Evolutionary conservation across 2,888 invertebrate species (phyloP), one percentile per base, ranked within the genome.

Genomic region (Glaucopsyche alexis): DNA sequence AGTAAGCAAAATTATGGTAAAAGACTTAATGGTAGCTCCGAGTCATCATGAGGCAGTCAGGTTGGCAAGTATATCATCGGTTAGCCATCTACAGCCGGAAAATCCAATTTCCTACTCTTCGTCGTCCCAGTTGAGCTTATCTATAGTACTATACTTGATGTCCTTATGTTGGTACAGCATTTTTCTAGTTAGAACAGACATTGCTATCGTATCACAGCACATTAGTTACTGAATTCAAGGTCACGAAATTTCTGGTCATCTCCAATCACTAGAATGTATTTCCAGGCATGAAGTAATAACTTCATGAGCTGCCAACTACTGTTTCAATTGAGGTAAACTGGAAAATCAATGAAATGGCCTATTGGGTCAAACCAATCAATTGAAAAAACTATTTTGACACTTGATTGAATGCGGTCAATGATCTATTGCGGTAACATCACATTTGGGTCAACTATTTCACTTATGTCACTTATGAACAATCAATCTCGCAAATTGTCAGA

Each of bases 161-260:
- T 55, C 16, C 55, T 55, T 16, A 55, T 55, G 55, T 55, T 55
- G 55, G 7, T 55, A 9, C 55, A 55, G 14, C 14, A 55, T 55
- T 55, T 55, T 55, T 6, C 55, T 14, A 55, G 55, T 55, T 55
- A 55, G 55, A 55, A 55, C 55, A 55, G 55, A 55, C 55, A 55
- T 55, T 55, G 16, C n/a, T 55, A 55, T 9, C 55, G 14, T 9
- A 55, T 7, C 8, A 55, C n/a, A n/a, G n/a, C n/a, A n/a, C n/a
- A n/a, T n/a, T n/a, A n/a, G n/a, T n/a, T n/a, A n/a, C n/a, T n/a
- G n/a, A n/a, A n/a, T n/a, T n/a, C n/a, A n/a, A n/a, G n/a, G n/a
- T n/a, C n/a, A n/a, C n/a, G n/a, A n/a, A n/a, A n/a, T n/a, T n/a
- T n/a, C n/a, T n/a, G n/a, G n/a, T n/a, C n/a, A n/a, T n/a, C n/a